phyloP scores from a whole-genome alignment of 2,113 vertebrate species.

The Plotosus lineatus region DNA sequence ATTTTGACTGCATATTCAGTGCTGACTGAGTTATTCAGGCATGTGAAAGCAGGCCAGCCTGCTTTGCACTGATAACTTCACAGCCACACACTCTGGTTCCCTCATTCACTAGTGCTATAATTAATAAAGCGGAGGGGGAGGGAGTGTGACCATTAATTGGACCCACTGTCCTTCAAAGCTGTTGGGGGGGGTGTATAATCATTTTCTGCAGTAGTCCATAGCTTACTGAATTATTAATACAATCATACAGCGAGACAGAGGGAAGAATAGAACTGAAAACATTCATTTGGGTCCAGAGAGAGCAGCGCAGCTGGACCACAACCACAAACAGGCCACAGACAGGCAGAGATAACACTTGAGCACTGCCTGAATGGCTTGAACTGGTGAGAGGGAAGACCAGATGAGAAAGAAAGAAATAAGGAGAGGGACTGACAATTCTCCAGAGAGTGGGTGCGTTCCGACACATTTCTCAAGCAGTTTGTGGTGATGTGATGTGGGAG shows the following conservation, averaged over 20 bases:
- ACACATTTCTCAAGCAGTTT: constrained; percentile 7
- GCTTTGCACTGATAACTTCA: constrained; percentile 71
- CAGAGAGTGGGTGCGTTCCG: background rate
- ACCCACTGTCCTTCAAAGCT: constrained; percentile 66
- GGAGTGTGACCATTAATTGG: constrained; percentile 70
- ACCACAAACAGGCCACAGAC: constrained; percentile 29
- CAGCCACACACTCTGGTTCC: constrained; percentile 40
- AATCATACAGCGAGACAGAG: constrained; percentile 52
- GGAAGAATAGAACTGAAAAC: constrained; percentile 27
- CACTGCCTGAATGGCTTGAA: background rate
- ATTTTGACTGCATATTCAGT: constrained; percentile 63
- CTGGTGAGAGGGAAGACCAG: background rate
- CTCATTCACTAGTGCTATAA: constrained; percentile 59
- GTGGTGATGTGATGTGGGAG: background rate
- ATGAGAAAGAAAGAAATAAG: constrained; percentile 15
- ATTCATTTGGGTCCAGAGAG: constrained; percentile 39
- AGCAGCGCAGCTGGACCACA: constrained; percentile 23
- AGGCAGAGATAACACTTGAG: constrained; percentile 11
- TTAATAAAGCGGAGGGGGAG: constrained; percentile 65
- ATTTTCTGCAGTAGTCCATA: constrained; percentile 66
- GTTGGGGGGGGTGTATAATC: constrained; percentile 57
- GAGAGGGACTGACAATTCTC: constrained; percentile 10
- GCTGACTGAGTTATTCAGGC: constrained; percentile 69
- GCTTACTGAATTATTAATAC: constrained; percentile 70
- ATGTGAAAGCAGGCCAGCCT: constrained; percentile 71